Evolutionary conservation across 2,888 invertebrate species (phyloP).

Genomic region (Cosmopolites sordidus): DNA sequence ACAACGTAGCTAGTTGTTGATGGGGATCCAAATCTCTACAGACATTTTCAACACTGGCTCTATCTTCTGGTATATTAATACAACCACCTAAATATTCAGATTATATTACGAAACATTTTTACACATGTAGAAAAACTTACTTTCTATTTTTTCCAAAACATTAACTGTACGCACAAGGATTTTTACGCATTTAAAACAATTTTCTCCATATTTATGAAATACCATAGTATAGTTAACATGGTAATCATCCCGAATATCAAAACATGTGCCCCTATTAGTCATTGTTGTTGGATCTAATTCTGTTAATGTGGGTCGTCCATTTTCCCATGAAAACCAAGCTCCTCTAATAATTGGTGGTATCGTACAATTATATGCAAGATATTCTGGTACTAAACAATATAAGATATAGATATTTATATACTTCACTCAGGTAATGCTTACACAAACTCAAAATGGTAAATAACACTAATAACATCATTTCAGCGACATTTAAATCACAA

Average conservation of each 20-base stretch:
- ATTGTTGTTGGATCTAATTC: slow-evolving; percentile 77
- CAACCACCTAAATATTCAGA: slow-evolving; percentile 40
- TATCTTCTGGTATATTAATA: slow-evolving; percentile 61
- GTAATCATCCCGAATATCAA: slow-evolving; percentile 66
- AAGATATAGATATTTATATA: background rate
- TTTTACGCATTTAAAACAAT: slow-evolving; percentile 82
- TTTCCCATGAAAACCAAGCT: slow-evolving; percentile 90
- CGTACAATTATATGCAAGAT: slow-evolving; percentile 51
- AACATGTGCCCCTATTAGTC: slow-evolving; percentile 69
- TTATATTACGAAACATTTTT: background rate
- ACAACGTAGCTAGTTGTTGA: slow-evolving; percentile 78
- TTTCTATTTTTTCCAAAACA: slow-evolving; percentile 83
- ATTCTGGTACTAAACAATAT: slow-evolving; percentile 18
- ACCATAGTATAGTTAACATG: slow-evolving; percentile 84
- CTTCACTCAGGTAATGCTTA: background rate
- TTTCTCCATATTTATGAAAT: slow-evolving; percentile 56
- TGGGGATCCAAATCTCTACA: slow-evolving; percentile 71
- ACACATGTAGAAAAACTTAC: slow-evolving; percentile 50
- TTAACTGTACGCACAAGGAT: slow-evolving; percentile 81
- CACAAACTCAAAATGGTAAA: slow-evolving; percentile 5
- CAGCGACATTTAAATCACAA: slow-evolving; percentile 1
- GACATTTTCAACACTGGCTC: slow-evolving; percentile 71
- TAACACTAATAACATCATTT: slow-evolving; percentile 2
- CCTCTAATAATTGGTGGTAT: slow-evolving; percentile 78
- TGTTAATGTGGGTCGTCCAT: slow-evolving; percentile 75